Evolutionary conservation across 2,113 vertebrate genomes (phyloP).

Genomic region (Anguilla japonica): DNA sequence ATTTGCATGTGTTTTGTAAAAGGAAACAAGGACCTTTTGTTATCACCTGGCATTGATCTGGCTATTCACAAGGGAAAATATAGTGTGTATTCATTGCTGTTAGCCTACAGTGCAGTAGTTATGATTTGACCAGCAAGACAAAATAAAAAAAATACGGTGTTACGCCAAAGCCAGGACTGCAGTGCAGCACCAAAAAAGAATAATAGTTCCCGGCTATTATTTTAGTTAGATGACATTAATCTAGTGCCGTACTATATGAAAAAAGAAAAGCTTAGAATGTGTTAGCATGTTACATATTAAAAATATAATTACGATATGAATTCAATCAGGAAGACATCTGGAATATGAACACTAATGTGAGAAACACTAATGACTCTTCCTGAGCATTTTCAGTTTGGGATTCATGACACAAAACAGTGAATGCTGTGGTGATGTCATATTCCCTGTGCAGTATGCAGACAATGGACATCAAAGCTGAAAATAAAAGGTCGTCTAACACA

Average conservation of each 20-base stretch:
- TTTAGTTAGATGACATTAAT: background rate
- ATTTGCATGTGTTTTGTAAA: background rate
- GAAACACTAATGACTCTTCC: background rate
- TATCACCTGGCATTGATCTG: conserved; percentile 11
- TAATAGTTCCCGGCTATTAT: background rate
- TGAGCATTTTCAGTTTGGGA: background rate
- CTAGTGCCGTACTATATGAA: too few relatives aligned
- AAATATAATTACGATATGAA: background rate
- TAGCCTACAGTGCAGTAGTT: background rate
- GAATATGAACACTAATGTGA: background rate
- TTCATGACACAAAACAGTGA: background rate
- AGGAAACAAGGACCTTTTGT: background rate
- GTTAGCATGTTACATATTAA: background rate
- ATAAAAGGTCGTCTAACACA: too few relatives aligned
- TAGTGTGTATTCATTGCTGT: background rate
- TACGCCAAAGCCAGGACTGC: background rate
- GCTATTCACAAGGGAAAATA: background rate
- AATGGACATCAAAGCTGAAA: too few relatives aligned
- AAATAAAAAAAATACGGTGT: background rate
- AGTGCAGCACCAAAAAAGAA: background rate
- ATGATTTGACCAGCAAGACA: background rate
- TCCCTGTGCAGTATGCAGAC: background rate
- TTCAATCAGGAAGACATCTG: background rate
- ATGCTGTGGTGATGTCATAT: background rate
- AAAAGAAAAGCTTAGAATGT: background rate